Conservation (phyloP, 1,140 invertebrate genomes). For the Scaptomyza graminum region DNA sequence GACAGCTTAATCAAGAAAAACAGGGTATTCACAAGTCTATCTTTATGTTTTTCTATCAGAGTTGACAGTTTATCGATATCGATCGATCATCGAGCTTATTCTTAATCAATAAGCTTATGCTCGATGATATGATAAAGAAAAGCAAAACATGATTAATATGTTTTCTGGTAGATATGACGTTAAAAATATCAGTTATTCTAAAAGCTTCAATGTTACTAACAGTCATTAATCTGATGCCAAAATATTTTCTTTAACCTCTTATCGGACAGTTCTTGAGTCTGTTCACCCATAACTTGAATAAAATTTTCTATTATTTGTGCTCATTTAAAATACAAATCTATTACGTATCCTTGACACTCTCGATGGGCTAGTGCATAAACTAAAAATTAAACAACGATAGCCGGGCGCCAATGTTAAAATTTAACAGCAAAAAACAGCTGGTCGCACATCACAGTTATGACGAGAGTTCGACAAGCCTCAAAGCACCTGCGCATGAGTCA, state of each 20-base stretch:
- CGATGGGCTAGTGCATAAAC: background rate
- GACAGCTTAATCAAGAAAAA: too few relatives aligned
- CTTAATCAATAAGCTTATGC: background rate
- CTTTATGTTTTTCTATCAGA: background rate
- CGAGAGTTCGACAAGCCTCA: slow-evolving; percentile 6
- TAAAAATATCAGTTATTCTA: too few relatives aligned
- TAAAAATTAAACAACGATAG: slow-evolving; percentile 10
- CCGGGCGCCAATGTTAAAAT: slow-evolving; percentile 15
- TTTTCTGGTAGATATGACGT: too few relatives aligned
- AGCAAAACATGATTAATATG: too few relatives aligned
- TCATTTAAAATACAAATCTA: background rate
- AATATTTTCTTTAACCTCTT: slow-evolving; percentile 12
- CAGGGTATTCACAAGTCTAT: background rate
- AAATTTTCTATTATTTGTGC: background rate
- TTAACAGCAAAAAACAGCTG: slow-evolving; percentile 38
- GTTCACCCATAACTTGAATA: slow-evolving; percentile 1
- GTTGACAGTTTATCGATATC: background rate
- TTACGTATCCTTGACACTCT: background rate
- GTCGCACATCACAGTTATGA: slow-evolving; percentile 30
- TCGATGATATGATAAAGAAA: background rate
- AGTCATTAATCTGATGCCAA: slow-evolving; percentile 18
- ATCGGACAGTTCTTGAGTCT: background rate
- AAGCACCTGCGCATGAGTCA: slow-evolving; percentile 49
- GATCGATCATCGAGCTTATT: background rate
- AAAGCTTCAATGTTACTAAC: slow-evolving; percentile 2